Evolutionary conservation across 2,113 vertebrate genomes (phyloP), one percentile per base, ranked within the genome.

Genomic region (Steatornis caripensis): DNA sequence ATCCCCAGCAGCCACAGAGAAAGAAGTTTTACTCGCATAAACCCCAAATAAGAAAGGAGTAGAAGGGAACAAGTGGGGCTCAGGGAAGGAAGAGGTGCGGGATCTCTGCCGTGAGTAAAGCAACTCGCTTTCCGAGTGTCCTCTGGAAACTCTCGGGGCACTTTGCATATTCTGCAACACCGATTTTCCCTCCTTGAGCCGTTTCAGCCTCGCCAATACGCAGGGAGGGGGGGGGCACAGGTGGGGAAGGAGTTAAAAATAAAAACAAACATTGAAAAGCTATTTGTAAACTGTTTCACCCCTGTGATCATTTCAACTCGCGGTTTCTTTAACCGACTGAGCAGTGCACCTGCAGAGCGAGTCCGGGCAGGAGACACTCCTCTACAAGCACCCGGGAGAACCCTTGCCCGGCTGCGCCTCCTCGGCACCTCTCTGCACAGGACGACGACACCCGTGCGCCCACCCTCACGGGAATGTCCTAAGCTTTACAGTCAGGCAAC

Each of bases 231-330:
- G 36, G 36, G 41, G 18, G 26, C 13, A 68, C 14, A 65, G 75
- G 84, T 36, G 79, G 71, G 29, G 78, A 94, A 64, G 36, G 82
- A 76, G 66, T 64, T 93, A 96, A 97, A 97, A 92, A 95, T 84
- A 93, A 97, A 95, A 94, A 81, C 78, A 93, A 97, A 89, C 94
- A 93, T 90, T 97, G 95, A 94, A 95, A 97, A 97, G 72, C 83
- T 97, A 90, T 97, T 95, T 97, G 96, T 97, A 95, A 98, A 97
- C 89, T 95, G 96, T 90, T 97, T 96, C 88, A 91, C 84, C 64
- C 82, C 76, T 37, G 72, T 5, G 5, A 97, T 90, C 82, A 76
- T 75, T 96, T 97, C 95, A 96, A 80, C 79, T 69, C 26, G 46
- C 4, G 93, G 93, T 97, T 97, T 96, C 96, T 93, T 48, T 93